Base-by-base conservation (phyloP, 2,888 invertebrate species). In the Lamellibrachia satsuma region DNA sequence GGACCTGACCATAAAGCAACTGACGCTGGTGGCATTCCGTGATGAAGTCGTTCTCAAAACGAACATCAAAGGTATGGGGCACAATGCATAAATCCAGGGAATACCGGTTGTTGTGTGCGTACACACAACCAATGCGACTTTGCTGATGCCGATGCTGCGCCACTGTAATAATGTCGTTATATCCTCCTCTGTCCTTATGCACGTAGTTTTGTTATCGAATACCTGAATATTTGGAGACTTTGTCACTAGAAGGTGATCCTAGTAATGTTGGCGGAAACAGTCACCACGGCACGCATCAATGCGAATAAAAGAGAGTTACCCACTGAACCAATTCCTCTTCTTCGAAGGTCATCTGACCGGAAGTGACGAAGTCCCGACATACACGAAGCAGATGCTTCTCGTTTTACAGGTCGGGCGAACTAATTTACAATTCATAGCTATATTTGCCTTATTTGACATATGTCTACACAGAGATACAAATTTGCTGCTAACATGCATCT, bases 21-120 rank as follows among this genome's bases (percentile, higher is more conserved):
- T 95, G 27, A 95, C 95, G 0, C 94, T 95, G 90, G 92, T 95
- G 55, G 95, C 95, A 93, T 95, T 95, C 92, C 93, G 95, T 91
- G 95, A 95, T 92, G 95, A 94, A 8, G 95, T 95, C n/a, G 93
- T 95, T 52, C 94, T 95, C 9, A 95, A 95, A 92, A 94, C 95
- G n/a, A 95, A 95, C 39, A 93, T 95, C 2, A 94, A 93, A 94
- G 95, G 95, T 95, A 94, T 91, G 93, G 39, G 39, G 92, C 22
- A 3, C 39, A 39, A 6, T 55, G 11, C 52, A 91, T 22, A 9
- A 91, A n/a, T n/a, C 91, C 7, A n/a, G n/a, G 39, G 51, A 8
- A n/a, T 3, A 51, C 39, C 39, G 39, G 39, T 39, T 39, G 39
- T 1, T 39, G 39, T 39, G 39, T 39, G 1, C 39, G 39, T 39